Conservation (phyloP, 2,888 invertebrate species). For the Rotaria sp. region DNA sequence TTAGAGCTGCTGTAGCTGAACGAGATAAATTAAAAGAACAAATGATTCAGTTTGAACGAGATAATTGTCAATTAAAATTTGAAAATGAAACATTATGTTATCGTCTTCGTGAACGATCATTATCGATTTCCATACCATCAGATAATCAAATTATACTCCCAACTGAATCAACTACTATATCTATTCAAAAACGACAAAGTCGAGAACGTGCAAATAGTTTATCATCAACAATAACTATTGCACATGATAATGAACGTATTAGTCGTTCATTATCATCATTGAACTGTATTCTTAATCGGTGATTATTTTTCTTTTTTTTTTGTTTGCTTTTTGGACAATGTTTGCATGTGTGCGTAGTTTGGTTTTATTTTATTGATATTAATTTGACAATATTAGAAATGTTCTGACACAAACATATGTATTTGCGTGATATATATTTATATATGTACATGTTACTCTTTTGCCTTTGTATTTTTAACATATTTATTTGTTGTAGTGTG, state of each 20-base stretch:
- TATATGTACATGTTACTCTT: background rate
- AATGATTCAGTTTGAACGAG: background rate
- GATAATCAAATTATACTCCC: background rate
- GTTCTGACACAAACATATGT: background rate
- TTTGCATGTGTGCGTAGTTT: background rate
- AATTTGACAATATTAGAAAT: background rate
- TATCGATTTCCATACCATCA: background rate
- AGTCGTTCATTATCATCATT: background rate
- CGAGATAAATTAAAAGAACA: background rate
- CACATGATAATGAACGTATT: background rate
- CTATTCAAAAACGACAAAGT: background rate
- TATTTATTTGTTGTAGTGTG: constrained; percentile 12
- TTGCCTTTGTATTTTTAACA: constrained; percentile 2
- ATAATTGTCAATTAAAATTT: constrained; percentile 24
- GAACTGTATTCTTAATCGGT: constrained; percentile 3
- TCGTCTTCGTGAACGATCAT: constrained; percentile 6
- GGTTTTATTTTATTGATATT: background rate
- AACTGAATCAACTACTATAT: background rate
- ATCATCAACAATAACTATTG: background rate
- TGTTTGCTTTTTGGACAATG: background rate
- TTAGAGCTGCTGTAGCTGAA: constrained; percentile 3
- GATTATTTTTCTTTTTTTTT: background rate
- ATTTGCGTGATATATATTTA: constrained; percentile 5
- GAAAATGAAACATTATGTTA: constrained; percentile 24
- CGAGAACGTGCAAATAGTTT: background rate